Percentiles rank a stretch among this genome's conserved stretches.
These are phyloP conservation scores for Osedax frankpressi DNA, from an alignment of 2,888 invertebrate species.

Conservation along the genomic window DNA sequence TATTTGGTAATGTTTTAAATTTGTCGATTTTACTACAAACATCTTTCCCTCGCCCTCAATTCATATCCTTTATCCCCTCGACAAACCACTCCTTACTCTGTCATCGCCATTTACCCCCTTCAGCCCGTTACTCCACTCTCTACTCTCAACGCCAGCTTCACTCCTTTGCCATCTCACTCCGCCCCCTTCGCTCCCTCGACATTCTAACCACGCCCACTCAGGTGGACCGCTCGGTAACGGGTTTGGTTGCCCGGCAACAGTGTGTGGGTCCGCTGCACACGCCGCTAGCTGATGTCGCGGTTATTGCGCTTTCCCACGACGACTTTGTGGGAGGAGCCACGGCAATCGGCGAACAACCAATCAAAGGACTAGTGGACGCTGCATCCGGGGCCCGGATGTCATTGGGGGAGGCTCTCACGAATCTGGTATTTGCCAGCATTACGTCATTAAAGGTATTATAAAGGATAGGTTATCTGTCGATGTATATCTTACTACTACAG, in stretches of 20 bases:
- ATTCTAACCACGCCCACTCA: conserved; percentile 6
- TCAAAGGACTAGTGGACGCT: conserved; percentile 73
- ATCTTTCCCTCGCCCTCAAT: too few relatives aligned
- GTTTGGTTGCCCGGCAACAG: conserved; percentile 89
- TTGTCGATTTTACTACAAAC: too few relatives aligned
- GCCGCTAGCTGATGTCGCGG: conserved; percentile 83
- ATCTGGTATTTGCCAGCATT: conserved; percentile 66
- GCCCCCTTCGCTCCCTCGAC: neutral
- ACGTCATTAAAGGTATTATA: conserved; percentile 50
- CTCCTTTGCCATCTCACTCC: conserved; percentile 3
- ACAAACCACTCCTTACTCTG: too few relatives aligned
- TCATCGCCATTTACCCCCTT: too few relatives aligned
- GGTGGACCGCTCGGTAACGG: conserved; percentile 70
- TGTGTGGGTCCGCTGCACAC: conserved; percentile 94
- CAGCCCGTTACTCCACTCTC: too few relatives aligned
- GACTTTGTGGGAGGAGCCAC: conserved; percentile 68
- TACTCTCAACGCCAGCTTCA: too few relatives aligned
- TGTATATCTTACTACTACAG: too few relatives aligned
- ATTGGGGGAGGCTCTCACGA: conserved; percentile 82
- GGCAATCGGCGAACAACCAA: conserved; percentile 81
- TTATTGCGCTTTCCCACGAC: conserved; percentile 69
- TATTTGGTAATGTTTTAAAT: too few relatives aligned
- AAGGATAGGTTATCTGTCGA: too few relatives aligned
- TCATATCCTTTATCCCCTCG: too few relatives aligned
- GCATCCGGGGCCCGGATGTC: conserved; percentile 82